Conservation (phyloP, 2,113 vertebrate species). For the Phylloscopus whistleri region DNA sequence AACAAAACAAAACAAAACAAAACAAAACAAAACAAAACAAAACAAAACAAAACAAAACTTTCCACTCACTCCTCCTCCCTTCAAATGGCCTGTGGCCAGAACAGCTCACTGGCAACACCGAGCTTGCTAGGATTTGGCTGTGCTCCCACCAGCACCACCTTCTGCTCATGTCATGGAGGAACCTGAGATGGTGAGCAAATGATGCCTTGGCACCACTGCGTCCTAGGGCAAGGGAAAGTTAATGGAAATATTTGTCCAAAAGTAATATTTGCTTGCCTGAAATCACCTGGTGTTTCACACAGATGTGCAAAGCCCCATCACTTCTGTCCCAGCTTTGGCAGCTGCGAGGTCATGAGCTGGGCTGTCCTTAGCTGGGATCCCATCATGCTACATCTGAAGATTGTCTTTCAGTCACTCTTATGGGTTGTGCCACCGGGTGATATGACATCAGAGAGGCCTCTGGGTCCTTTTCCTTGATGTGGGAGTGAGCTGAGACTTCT, state of each 20-base stretch:
- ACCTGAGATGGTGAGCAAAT: accelerated
- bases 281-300: background rate
- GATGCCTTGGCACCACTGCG: background rate
- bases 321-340: background rate
- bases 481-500: background rate
- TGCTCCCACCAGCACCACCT: background rate
- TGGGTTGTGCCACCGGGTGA: background rate
- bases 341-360: background rate
- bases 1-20: background rate
- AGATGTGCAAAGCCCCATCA: background rate
- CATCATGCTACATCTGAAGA: accelerated
- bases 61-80: background rate
- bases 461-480: background rate
- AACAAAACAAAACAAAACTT: background rate
- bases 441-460: background rate
- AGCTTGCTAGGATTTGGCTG: background rate
- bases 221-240: background rate
- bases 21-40: background rate
- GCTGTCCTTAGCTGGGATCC: background rate
- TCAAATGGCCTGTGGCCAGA: background rate
- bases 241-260: background rate
- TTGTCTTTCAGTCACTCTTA: background rate
- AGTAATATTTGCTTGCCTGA: background rate
- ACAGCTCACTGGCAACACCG: accelerated
- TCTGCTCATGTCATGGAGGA: background rate